These are phyloP conservation scores for Biston betularia DNA, from an alignment of 2,888 invertebrate genomes.

Conservation along the genomic window DNA sequence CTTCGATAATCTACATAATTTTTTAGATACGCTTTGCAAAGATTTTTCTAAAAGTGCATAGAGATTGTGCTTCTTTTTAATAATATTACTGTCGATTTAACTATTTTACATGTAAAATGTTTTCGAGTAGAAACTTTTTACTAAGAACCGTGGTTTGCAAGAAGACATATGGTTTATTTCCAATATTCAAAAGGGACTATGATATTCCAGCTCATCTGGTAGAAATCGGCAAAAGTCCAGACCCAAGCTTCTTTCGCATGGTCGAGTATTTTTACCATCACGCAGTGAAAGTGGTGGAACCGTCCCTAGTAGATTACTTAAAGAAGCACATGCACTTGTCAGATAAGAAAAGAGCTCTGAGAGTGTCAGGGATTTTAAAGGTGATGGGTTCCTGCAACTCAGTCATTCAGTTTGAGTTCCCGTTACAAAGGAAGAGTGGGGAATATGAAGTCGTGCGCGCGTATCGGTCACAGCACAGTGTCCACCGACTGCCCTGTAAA, in stretches of 20 bases:
- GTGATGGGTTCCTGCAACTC: constrained; percentile 90
- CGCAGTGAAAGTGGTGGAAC: constrained; percentile 84
- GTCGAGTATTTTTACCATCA: constrained; percentile 90
- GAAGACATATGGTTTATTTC: neutral
- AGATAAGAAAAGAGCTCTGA: constrained; percentile 86
- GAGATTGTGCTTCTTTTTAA: neutral
- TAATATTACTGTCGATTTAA: neutral
- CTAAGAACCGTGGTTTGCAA: neutral
- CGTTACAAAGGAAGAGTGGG: constrained; percentile 89
- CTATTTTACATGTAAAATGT: neutral
- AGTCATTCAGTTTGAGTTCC: constrained; percentile 89
- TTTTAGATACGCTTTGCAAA: neutral
- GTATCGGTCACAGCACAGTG: constrained; percentile 91
- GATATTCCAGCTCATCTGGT: constrained; percentile 73
- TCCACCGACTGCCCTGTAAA: constrained; percentile 90
- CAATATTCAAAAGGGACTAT: constrained; percentile 56
- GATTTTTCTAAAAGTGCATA: neutral
- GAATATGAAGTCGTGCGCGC: constrained; percentile 90
- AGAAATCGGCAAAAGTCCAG: constrained; percentile 59
- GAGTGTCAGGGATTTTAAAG: constrained; percentile 88
- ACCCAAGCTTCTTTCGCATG: constrained; percentile 87
- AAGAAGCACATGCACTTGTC: constrained; percentile 78
- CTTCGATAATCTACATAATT: too few species aligned
- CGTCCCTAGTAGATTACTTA: constrained; percentile 81
- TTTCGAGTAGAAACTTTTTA: neutral